Base-by-base conservation (phyloP, 2,888 invertebrate species). In the Antitype chi region DNA sequence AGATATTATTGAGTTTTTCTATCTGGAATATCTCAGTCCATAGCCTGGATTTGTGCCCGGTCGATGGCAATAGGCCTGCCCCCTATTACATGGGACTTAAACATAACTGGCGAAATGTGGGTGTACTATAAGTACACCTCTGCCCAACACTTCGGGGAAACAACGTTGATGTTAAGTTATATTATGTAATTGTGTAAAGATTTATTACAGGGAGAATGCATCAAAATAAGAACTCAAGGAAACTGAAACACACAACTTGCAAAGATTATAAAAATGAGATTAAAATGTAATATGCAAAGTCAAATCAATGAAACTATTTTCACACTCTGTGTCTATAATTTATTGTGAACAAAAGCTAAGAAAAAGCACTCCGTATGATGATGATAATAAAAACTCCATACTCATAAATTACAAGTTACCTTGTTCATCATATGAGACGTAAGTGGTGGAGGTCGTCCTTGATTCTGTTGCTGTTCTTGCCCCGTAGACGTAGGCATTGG, bases 351-450 rank as follows among this genome's bases (percentile, higher is more conserved):
- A 25, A 15, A 69, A 75, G 52, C 57, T 79, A 69, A n/a, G 28
- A 38, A 60, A 13, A 79, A 79, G 68, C 59, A 69, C 47, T 59
- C 57, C 13, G 13, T 17, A 53, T 49, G 53, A 53, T 15, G 47
- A 60, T 66, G 32, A 38, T 23, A 9, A 32, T 32, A 43, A 47
- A 23, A 66, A 57, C 15, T 11, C 15, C 8, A 32, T 38, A 57
- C 57, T 57, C 47, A 63, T 62, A 60, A 74, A 70, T 49, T 76
- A 76, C 66, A 67, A 53, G 67, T 38, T 93, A 96, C 98, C 98
- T 95, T 98, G 97, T 91, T 98, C 94, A 89, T 97, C 96, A 93
- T 98, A 94, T 97, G 98, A 95, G 91, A 97, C 76, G 86, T 97
- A 86, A 91, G 97, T 88, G 97, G 98, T 85, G 92, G 97, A 80